Base-by-base conservation (phyloP, 23 tunicate species). In the Ascidia mentula region DNA sequence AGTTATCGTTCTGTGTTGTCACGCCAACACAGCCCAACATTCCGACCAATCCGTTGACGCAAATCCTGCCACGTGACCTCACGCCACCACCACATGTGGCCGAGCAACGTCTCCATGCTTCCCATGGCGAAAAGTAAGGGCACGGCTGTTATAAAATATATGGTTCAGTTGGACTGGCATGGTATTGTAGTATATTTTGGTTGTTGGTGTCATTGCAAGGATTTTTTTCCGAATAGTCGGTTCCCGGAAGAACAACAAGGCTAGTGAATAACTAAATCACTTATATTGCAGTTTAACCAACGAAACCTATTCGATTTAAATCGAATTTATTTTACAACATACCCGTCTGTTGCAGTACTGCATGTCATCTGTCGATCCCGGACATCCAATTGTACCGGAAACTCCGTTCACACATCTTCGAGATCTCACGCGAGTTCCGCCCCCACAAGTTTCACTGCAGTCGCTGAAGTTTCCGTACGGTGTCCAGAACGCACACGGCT, bases 401-500 rank as follows among this genome's bases (percentile, higher is more conserved):
- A 31, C 77, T 8, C 97, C 97, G 69, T 81, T 83, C 60, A 69
- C 87, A 65, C 97, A 92, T 9, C 74, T 35, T 31, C 82, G 88
- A 15, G 40, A 22, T 32, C 83, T 82, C 34, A 34, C 3, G 30
- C 75, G 85, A 28, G 40, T 79, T 12, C 98, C 98, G 18, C 84
- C 86, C 17, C 89, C 94, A 72, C 98, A 92, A 15, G 98, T 40
- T 24, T 61, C 74, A 40, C 83, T 79, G 65, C 98, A 92, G 8
- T 32, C 84, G 17, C 72, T 72, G 82, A 32, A 90, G 60, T 90
- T 86, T 0, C 79, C 40, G 72, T 60, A 92, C 6, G 45, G 60
- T 12, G 76, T 72, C 94, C 94, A 92, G 15, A 31, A 18, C n/a
- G 98, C 90, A 76, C 98, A 92, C 32, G 75, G 73, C 96, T 90